These are phyloP conservation scores for Diploptera punctata DNA, from an alignment of 2,888 invertebrate species.

Conservation along the genomic window DNA sequence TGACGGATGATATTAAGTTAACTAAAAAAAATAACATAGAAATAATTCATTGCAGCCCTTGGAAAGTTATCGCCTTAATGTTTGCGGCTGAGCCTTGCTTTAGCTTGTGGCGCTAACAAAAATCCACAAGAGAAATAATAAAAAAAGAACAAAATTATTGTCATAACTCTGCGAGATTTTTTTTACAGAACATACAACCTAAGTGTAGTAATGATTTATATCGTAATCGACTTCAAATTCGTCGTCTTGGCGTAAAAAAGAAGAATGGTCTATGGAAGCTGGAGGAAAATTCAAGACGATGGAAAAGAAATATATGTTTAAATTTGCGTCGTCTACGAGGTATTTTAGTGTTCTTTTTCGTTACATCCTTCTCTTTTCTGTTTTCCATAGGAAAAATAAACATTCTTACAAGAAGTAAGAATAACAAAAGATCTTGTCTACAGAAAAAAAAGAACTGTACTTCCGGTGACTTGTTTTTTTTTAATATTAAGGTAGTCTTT, in stretches of 20 bases:
- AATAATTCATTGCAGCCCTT: neutral
- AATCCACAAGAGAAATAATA: neutral
- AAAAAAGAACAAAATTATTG: conserved; percentile 27
- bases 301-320: conserved; percentile 39
- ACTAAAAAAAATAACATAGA: conserved; percentile 7
- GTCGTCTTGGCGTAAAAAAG: conserved; percentile 24
- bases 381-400: neutral
- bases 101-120: no score
- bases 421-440: no score
- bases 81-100: neutral
- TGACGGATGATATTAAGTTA: conserved; percentile 15
- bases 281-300: conserved; percentile 36
- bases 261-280: no score
- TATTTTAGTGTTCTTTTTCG: no score
- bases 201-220: conserved; percentile 34
- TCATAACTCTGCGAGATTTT: conserved; percentile 1
- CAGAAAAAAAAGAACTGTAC: no score
- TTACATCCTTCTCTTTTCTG: neutral
- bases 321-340: conserved; percentile 19
- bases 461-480: no score
- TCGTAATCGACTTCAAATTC: conserved; percentile 33
- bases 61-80: conserved; percentile 16
- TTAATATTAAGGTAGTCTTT: no score
- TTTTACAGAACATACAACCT: conserved; percentile 23
- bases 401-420: no score